Conservation (phyloP, 2,888 invertebrate genomes). For the Drosophila yooni region DNA sequence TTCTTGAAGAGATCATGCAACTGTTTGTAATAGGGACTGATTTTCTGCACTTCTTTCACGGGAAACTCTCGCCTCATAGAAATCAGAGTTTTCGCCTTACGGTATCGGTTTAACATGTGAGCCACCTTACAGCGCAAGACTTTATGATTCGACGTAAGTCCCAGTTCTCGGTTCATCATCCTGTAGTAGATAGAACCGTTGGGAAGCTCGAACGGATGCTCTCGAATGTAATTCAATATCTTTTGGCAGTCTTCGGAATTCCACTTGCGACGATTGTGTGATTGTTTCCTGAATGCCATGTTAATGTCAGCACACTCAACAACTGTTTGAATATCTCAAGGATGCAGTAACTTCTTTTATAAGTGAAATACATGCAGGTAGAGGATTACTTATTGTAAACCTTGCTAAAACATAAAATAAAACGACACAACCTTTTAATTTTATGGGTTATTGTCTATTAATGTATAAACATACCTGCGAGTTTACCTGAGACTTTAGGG, state of each 20-base stretch:
- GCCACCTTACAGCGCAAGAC: constrained; percentile 15
- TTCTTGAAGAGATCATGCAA: constrained; percentile 11
- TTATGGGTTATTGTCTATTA: not conserved
- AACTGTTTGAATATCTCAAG: not conserved
- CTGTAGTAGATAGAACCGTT: not conserved
- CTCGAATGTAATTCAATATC: constrained; percentile 4
- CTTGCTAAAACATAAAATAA: not conserved
- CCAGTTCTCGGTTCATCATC: not conserved
- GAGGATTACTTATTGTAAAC: not conserved
- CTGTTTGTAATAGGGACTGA: constrained; percentile 12
- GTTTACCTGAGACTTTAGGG: not conserved
- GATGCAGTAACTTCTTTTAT: not conserved
- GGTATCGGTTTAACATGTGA: not conserved
- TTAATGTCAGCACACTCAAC: not conserved
- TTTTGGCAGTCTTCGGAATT: not conserved
- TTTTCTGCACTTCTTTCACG: not conserved
- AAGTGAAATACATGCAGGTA: not conserved
- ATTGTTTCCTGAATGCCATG: not conserved
- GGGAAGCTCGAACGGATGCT: constrained; percentile 1
- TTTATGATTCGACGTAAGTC: fast-evolving
- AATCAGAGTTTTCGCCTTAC: not conserved
- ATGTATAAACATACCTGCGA: not conserved
- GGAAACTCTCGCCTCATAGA: not conserved
- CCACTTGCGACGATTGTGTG: constrained; percentile 2
- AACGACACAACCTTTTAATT: not conserved